Base-by-base conservation (phyloP, 2,888 invertebrate species). In the Rosalia funebris region DNA sequence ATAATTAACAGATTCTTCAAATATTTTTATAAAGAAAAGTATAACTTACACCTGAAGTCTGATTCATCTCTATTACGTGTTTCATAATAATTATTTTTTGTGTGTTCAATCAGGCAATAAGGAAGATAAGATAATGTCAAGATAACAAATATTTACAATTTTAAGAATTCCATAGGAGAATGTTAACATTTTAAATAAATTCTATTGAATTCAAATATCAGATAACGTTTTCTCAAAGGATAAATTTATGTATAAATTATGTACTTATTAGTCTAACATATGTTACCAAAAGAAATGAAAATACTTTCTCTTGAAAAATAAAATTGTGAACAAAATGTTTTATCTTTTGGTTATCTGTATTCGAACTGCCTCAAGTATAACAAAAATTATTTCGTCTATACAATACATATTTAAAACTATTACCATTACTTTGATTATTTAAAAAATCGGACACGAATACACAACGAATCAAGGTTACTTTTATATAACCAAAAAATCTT, bases 61-160 rank as follows among this genome's bases (percentile, higher is more conserved):
- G 25, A 3, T 25, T 25, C 3, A 5, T 25, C 25, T 25, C n/a
- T n/a, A n/a, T 25, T 9, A 25, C 4, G 9, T 25, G 3, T 25
- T 25, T 25, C 25, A 5, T 5, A 25, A 25, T 5, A 9, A 25
- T 25, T 25, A 3, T 5, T 25, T 25, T 25, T 25, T 25, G 7
- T 34, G 10, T 34, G n/a, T n/a, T n/a, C n/a, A n/a, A n/a, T n/a
- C n/a, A n/a, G n/a, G n/a, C n/a, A n/a, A n/a, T 34, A n/a, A 34
- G 10, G 10, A 34, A 34, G 34, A 34, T 34, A 34, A 34, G 34
- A 34, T 34, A 34, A 34, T 34, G 34, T 34, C 34, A 34, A 34
- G 34, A 34, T 34, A 34, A n/a, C 2, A 34, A 2, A n/a, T 34
- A n/a, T n/a, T n/a, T n/a, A n/a, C n/a, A n/a, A n/a, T n/a, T n/a